Conservation (phyloP, 2,797 vertebrate species). For the Pygocentrus nattereri region DNA sequence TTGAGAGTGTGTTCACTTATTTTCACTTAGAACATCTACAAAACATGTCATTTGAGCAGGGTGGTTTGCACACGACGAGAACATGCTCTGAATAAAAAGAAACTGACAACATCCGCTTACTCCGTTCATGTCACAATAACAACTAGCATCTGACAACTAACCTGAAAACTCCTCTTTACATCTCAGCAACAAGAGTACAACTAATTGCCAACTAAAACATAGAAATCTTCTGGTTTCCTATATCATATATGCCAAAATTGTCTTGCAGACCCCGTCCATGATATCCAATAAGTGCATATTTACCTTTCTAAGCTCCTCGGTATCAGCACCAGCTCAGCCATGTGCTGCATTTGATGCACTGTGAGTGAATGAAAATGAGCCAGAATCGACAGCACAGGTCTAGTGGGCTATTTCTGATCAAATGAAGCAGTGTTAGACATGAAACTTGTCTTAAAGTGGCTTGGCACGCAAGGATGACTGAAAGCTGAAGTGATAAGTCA, state of each 20-base stretch:
- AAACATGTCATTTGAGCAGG: no score
- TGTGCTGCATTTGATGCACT: no score
- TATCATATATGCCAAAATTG: background rate
- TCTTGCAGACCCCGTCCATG: background rate
- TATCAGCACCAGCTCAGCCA: background rate
- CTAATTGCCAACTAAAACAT: no score
- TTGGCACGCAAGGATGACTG: conserved; percentile 60
- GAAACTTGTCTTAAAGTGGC: background rate
- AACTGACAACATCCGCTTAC: no score
- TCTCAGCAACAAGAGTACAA: no score
- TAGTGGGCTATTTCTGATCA: conserved; percentile 28
- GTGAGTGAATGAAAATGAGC: background rate
- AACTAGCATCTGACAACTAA: no score
- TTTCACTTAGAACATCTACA: no score
- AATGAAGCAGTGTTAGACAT: conserved; percentile 33
- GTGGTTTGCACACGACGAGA: no score
- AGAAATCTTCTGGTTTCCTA: background rate
- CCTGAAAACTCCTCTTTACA: no score
- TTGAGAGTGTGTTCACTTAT: no score
- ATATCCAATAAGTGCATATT: background rate
- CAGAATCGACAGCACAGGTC: background rate
- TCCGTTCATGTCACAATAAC: no score
- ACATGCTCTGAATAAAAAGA: no score
- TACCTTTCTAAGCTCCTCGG: background rate
- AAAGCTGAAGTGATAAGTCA: conserved; percentile 44